phyloP scores from a whole-genome alignment of 2,888 invertebrate genomes.

The Zhengitettix transpicula region DNA sequence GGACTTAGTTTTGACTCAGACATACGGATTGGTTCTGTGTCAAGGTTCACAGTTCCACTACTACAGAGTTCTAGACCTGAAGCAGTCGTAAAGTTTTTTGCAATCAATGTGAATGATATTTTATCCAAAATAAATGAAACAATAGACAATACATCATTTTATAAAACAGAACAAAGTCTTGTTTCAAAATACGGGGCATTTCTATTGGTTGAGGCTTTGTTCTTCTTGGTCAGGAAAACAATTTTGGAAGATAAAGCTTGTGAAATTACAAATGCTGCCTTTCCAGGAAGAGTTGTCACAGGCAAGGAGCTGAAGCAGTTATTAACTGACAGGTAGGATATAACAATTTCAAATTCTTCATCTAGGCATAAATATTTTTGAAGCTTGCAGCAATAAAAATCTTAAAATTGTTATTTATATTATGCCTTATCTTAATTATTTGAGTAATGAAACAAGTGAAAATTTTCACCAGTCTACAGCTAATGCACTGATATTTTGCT shows the following conservation, averaged over 20 bases:
- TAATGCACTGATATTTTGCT: too few relatives aligned
- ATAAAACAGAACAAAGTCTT: not conserved
- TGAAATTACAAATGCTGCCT: constrained; percentile 20
- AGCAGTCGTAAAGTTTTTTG: not conserved
- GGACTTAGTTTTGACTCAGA: constrained; percentile 8
- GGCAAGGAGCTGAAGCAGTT: constrained; percentile 20
- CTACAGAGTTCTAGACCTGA: not conserved
- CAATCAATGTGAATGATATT: not conserved
- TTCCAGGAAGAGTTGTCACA: constrained; percentile 14
- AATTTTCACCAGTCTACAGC: too few relatives aligned
- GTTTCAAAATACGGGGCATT: not conserved
- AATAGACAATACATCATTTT: not conserved
- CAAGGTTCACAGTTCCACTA: constrained; percentile 17
- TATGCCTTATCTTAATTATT: too few relatives aligned
- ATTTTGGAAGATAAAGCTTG: constrained; percentile 18
- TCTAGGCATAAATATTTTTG: too few relatives aligned
- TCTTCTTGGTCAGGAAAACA: not conserved
- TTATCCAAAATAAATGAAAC: not conserved
- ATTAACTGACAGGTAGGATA: too few relatives aligned
- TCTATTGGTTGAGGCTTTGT: not conserved
- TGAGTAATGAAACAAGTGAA: too few relatives aligned
- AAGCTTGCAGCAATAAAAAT: too few relatives aligned
- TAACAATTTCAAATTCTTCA: too few relatives aligned
- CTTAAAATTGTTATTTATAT: too few relatives aligned
- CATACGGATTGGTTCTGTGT: constrained; percentile 22